phyloP scores from a whole-genome alignment of 2,113 vertebrate species.

The Crotalus viridis region DNA sequence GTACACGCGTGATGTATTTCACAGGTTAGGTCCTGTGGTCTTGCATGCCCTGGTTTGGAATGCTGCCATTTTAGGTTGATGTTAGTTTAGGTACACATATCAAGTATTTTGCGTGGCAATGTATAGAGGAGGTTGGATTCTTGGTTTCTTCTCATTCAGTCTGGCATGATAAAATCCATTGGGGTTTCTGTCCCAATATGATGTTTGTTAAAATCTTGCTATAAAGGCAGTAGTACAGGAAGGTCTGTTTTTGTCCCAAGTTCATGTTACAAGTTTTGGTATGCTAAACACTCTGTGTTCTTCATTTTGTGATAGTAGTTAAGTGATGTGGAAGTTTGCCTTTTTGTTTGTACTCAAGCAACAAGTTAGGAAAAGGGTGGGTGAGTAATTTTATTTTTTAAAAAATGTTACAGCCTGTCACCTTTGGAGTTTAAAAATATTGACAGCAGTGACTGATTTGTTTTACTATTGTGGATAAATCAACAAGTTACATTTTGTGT shows the following conservation, averaged over 20 bases:
- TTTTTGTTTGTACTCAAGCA: conserved; percentile 59
- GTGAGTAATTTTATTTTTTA: conserved; percentile 49
- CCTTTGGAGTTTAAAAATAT: conserved; percentile 57
- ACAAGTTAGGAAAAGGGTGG: conserved; percentile 46
- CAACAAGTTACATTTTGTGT: conserved; percentile 63
- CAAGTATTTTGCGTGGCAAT: conserved; percentile 40
- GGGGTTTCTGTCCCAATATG: conserved; percentile 31
- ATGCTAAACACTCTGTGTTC: conserved; percentile 50
- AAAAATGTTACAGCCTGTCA: conserved; percentile 60
- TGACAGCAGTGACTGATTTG: conserved; percentile 63
- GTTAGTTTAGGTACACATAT: conserved; percentile 35
- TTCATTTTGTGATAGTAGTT: conserved; percentile 56
- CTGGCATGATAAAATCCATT: conserved; percentile 37
- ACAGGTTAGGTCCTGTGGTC: neutral
- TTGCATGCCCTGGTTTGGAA: conserved; percentile 19
- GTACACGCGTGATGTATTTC: neutral
- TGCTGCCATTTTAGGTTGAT: conserved; percentile 49
- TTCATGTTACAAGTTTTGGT: conserved; percentile 25
- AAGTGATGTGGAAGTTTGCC: conserved; percentile 63
- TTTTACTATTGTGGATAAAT: conserved; percentile 65
- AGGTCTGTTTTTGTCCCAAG: conserved; percentile 26
- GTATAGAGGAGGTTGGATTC: neutral
- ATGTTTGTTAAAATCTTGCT: conserved; percentile 49
- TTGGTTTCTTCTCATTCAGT: neutral
- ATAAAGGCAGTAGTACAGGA: conserved; percentile 34